A percentile compares a stretch with the other conserved stretches of the same genome.
Evolutionary conservation across 2,797 vertebrate genomes (phyloP).

Genomic region (Gymnoscopelus microlampas): DNA sequence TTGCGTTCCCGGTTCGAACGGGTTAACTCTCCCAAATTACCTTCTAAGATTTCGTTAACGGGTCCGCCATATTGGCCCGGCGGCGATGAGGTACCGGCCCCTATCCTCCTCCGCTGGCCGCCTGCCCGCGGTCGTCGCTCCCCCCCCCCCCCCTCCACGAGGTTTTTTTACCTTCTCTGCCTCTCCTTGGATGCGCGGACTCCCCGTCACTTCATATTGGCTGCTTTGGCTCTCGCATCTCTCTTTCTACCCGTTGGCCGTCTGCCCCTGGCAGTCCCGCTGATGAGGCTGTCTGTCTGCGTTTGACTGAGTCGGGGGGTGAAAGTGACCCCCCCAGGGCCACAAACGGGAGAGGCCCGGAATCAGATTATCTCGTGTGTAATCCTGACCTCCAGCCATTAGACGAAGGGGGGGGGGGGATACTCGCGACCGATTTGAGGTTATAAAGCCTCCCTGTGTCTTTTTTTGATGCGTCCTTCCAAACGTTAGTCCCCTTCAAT

Average conservation of each 20-base stretch:
- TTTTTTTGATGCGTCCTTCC: background rate
- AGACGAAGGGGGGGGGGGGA: background rate
- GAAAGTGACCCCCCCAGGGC: slow-evolving; percentile 25
- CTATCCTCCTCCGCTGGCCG: too few relatives aligned
- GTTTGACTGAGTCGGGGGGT: slow-evolving; percentile 8
- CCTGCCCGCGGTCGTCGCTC: too few relatives aligned
- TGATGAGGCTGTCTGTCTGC: slow-evolving; percentile 9
- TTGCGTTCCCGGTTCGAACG: too few relatives aligned
- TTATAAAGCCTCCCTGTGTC: background rate
- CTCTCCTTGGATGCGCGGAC: background rate
- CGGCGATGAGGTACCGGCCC: too few relatives aligned
- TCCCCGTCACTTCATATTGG: slow-evolving; percentile 8
- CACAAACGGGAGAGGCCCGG: background rate
- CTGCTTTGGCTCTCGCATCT: slow-evolving; percentile 21
- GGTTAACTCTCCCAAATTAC: too few relatives aligned
- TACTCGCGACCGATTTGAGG: background rate
- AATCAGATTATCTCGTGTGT: slow-evolving; percentile 41
- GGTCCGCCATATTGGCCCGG: too few relatives aligned
- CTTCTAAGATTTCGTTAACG: too few relatives aligned
- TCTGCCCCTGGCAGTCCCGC: slow-evolving; percentile 20
- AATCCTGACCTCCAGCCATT: slow-evolving; percentile 31
- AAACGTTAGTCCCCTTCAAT: too few relatives aligned
- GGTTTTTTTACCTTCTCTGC: background rate
- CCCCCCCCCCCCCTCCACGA: too few relatives aligned
- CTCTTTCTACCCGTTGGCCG: slow-evolving; percentile 14